Evolutionary conservation across 2,888 invertebrate genomes (phyloP).

Genomic region (Aleiodes testaceus): DNA sequence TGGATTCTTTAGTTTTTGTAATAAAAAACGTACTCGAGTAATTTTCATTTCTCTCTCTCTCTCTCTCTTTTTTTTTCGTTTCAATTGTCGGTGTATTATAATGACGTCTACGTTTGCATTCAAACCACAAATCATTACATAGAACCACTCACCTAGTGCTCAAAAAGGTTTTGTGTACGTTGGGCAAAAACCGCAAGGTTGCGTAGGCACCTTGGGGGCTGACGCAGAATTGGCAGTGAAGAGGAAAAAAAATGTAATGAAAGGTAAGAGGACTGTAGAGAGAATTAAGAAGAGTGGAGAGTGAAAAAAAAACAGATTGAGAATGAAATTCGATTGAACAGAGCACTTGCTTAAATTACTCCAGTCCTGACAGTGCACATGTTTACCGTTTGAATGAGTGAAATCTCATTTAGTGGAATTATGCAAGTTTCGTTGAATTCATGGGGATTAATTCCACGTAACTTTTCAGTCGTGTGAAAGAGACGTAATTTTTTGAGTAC

Average conservation of each 20-base stretch:
- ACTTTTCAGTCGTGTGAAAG: neutral
- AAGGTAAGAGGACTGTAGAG: constrained; percentile 2
- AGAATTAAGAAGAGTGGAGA: constrained; percentile 1
- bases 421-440: neutral
- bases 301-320: neutral
- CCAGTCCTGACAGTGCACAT: constrained; percentile 36
- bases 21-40: neutral
- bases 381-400: constrained; percentile 30
- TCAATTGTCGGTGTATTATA: constrained; percentile 9
- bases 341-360: constrained; percentile 51
- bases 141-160: neutral
- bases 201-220: constrained; percentile 6
- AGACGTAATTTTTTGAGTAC: too few species aligned
- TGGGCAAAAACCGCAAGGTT: constrained; percentile 22
- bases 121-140: constrained; percentile 24
- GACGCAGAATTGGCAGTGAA: constrained; percentile 21
- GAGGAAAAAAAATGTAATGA: neutral
- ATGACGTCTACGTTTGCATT: constrained; percentile 23
- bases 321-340: constrained; percentile 42
- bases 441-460: neutral
- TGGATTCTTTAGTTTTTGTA: neutral
- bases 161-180: neutral
- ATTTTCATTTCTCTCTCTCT: constrained; percentile 1
- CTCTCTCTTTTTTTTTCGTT: neutral
- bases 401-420: constrained; percentile 25